Conservation (phyloP, 2,888 invertebrate species). For the Temnothorax rugatulus region DNA sequence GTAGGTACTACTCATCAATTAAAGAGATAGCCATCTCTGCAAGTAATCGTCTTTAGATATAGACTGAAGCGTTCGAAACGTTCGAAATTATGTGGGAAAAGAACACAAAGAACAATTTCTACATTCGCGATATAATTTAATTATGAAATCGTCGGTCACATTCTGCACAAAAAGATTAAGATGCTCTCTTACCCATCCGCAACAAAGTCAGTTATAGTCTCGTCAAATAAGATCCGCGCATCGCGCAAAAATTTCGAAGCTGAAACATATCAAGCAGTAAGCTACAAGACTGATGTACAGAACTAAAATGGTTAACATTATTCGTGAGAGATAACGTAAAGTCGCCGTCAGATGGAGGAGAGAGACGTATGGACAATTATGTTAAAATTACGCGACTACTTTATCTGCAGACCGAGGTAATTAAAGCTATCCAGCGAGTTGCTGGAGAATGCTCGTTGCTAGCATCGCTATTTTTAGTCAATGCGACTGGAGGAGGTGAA, state of each 20-base stretch:
- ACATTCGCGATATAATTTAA: not conserved
- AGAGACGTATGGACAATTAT: constrained; percentile 40
- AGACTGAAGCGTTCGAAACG: not conserved
- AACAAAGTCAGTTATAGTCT: not conserved
- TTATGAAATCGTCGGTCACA: not conserved
- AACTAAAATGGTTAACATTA: not conserved
- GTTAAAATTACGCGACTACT: constrained; percentile 43
- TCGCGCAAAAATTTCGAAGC: not conserved
- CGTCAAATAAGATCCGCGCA: not conserved
- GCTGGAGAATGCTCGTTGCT: not conserved
- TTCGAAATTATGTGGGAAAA: not conserved
- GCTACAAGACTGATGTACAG: not conserved
- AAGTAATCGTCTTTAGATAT: not conserved
- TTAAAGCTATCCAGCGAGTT: constrained; percentile 59
- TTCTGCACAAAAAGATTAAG: not conserved
- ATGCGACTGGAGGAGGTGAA: constrained; percentile 30
- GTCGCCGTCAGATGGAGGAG: not conserved
- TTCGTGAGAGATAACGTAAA: constrained; percentile 22
- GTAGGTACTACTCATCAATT: constrained; percentile 43
- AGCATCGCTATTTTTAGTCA: constrained; percentile 47
- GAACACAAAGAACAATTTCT: not conserved
- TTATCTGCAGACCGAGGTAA: constrained; percentile 27
- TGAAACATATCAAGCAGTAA: not conserved
- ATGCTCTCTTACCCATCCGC: not conserved
- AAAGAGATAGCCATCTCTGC: constrained; percentile 38